These are phyloP conservation scores for Psylliodes chrysocephalus DNA, from an alignment of 2,888 invertebrate species.

Conservation along the genomic window DNA sequence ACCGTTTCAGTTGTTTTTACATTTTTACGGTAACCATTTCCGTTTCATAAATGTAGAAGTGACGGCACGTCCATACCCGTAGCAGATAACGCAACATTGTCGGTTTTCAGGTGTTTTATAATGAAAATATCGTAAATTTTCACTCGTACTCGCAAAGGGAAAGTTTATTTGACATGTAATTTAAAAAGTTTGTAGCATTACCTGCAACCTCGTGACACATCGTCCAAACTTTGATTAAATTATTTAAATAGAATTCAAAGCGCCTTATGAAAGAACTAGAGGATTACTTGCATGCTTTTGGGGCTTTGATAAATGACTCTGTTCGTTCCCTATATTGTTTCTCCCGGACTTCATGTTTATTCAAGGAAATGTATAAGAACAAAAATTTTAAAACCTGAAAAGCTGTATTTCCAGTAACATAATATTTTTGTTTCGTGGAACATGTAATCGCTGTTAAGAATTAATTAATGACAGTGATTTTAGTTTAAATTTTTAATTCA, in stretches of 20 bases:
- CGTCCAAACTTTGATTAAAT: constrained; percentile 22
- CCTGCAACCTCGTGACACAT: constrained; percentile 19
- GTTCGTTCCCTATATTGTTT: constrained; percentile 10
- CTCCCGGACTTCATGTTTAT: not conserved
- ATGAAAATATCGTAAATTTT: constrained; percentile 21
- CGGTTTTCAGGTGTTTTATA: constrained; percentile 1
- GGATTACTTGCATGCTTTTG: constrained; percentile 17
- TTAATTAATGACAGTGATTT: too few species aligned
- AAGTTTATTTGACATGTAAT: constrained; percentile 21
- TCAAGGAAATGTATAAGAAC: not conserved
- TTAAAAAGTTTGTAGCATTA: constrained; percentile 18
- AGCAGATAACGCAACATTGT: constrained; percentile 5
- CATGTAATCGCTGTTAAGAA: too few species aligned
- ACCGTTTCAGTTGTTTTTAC: not conserved
- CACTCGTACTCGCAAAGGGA: constrained; percentile 14
- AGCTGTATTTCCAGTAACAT: too few species aligned
- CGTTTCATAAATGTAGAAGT: too few species aligned
- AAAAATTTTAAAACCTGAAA: too few species aligned
- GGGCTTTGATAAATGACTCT: constrained; percentile 6
- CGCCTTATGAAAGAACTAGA: constrained; percentile 20
- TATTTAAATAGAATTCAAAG: constrained; percentile 21
- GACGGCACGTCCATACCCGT: not conserved
- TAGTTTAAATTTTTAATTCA: too few species aligned
- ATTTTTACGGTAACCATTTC: too few species aligned
- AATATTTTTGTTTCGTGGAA: too few species aligned